Percentiles rank a stretch among this genome's conserved stretches.
Evolutionary conservation across 2,888 invertebrate genomes (phyloP).

Genomic region (Lasioglossum villosulum): DNA sequence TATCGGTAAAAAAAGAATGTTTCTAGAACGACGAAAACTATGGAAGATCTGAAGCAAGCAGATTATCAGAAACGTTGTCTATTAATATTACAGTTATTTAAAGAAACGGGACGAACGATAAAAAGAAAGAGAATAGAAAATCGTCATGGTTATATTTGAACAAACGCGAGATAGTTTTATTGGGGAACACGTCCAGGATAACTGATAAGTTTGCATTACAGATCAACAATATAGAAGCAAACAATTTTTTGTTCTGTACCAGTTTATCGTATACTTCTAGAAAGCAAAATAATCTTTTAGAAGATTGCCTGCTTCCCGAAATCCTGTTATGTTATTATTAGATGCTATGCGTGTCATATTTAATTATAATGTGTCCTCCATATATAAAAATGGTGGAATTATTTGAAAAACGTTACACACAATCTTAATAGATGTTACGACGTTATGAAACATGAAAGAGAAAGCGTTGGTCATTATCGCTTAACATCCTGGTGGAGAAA

Average conservation of each 20-base stretch:
- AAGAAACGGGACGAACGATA: conserved; percentile 49
- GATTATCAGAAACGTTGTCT: conserved; percentile 30
- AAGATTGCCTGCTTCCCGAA: background rate
- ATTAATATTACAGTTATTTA: conserved; percentile 59
- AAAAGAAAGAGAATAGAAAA: conserved; percentile 22
- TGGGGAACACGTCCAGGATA: background rate
- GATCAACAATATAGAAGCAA: background rate
- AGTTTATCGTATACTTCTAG: background rate
- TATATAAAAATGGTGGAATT: background rate
- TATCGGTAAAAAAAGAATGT: background rate
- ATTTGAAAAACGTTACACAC: background rate
- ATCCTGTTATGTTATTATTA: background rate
- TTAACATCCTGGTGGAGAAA: conserved; percentile 26
- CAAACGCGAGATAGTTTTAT: conserved; percentile 18
- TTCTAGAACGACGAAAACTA: background rate
- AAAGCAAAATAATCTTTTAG: background rate
- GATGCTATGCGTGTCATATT: background rate
- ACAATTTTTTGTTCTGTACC: background rate
- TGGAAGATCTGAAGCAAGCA: conserved; percentile 23
- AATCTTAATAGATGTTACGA: conserved; percentile 12
- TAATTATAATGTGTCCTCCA: background rate
- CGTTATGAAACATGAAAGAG: conserved; percentile 12
- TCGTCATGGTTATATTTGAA: conserved; percentile 58
- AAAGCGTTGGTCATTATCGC: background rate
- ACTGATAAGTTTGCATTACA: background rate